Evolutionary conservation across 1,140 invertebrate species (phyloP).

Genomic region (Philaenus spumarius): DNA sequence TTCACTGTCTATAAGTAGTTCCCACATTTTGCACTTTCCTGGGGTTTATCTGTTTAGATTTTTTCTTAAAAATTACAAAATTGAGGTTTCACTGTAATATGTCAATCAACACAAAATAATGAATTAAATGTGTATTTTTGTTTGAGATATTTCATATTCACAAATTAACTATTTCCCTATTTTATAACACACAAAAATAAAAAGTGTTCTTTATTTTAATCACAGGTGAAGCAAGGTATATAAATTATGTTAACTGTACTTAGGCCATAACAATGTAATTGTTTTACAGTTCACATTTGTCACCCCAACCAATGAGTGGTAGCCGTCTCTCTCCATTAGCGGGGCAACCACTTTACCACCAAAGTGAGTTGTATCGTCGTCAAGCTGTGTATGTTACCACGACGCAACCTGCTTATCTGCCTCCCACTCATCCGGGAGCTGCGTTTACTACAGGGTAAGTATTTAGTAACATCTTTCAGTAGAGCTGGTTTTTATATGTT

Average conservation of each 20-base stretch:
- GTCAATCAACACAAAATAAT: too few relatives aligned
- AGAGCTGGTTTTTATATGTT: too few relatives aligned
- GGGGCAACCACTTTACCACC: slow-evolving; percentile 47
- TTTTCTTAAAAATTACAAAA: too few relatives aligned
- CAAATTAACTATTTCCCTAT: too few relatives aligned
- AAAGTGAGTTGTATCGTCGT: slow-evolving; percentile 50
- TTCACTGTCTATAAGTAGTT: too few relatives aligned
- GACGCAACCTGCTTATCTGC: slow-evolving; percentile 46
- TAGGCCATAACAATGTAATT: slow-evolving; percentile 8
- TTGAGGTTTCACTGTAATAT: too few relatives aligned
- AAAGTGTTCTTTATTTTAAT: neutral
- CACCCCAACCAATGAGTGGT: slow-evolving; percentile 41
- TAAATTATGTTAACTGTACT: neutral
- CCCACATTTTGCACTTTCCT: too few relatives aligned
- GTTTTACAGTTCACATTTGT: slow-evolving; percentile 38
- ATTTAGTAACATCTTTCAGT: too few relatives aligned
- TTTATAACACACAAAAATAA: too few relatives aligned
- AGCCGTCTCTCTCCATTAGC: slow-evolving; percentile 39
- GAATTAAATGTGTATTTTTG: too few relatives aligned
- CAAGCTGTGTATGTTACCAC: slow-evolving; percentile 53
- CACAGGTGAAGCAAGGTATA: slow-evolving; percentile 7
- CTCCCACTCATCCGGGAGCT: slow-evolving; percentile 45
- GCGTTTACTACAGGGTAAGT: slow-evolving; percentile 42
- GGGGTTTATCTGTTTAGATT: too few relatives aligned
- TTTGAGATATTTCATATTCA: too few relatives aligned